These are phyloP conservation scores for Drosophila paracracens DNA, from an alignment of 2,888 invertebrate species.

Conservation along the genomic window DNA sequence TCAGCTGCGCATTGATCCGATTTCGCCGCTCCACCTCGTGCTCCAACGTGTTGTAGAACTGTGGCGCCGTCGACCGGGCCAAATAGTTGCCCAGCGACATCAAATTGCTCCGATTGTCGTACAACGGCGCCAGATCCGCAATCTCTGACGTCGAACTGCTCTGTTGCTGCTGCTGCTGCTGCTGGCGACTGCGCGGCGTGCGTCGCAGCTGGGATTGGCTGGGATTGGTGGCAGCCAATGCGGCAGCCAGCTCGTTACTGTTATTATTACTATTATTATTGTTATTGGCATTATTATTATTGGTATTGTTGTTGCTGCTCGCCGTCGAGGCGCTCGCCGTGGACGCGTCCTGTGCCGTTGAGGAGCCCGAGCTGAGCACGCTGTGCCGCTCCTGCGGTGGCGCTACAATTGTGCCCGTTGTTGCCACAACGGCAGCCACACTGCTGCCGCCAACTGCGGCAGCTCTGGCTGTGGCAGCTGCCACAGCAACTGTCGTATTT, in stretches of 20 bases:
- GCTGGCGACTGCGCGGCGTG: conserved; percentile 52
- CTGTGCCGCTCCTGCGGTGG: conserved; percentile 82
- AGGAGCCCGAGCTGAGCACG: conserved; percentile 83
- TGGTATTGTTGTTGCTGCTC: conserved; percentile 38
- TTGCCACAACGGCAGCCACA: conserved; percentile 40
- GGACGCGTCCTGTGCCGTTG: conserved; percentile 79
- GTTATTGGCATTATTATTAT: conserved; percentile 13
- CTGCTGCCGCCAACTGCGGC: conserved; percentile 41
- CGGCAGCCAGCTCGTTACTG: conserved; percentile 21
- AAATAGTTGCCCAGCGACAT: conserved; percentile 81
- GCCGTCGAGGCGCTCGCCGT: conserved; percentile 80
- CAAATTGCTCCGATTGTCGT: conserved; percentile 82
- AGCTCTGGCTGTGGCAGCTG: conserved; percentile 32
- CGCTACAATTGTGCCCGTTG: conserved; percentile 27
- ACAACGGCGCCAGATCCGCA: conserved; percentile 79
- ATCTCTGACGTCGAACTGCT: conserved; percentile 69
- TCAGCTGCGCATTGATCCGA: conserved; percentile 84
- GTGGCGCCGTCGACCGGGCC: conserved; percentile 68
- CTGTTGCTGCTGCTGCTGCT: conserved; percentile 20
- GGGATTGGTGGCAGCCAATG: background rate
- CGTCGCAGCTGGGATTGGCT: conserved; percentile 37
- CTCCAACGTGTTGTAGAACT: conserved; percentile 83
- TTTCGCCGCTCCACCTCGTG: conserved; percentile 84
- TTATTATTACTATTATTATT: conserved; percentile 15
- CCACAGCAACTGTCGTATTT: conserved; percentile 31